These are phyloP conservation scores for Spinibarbus caldwelli DNA, from an alignment of 2,797 vertebrate genomes.

Conservation along the genomic window DNA sequence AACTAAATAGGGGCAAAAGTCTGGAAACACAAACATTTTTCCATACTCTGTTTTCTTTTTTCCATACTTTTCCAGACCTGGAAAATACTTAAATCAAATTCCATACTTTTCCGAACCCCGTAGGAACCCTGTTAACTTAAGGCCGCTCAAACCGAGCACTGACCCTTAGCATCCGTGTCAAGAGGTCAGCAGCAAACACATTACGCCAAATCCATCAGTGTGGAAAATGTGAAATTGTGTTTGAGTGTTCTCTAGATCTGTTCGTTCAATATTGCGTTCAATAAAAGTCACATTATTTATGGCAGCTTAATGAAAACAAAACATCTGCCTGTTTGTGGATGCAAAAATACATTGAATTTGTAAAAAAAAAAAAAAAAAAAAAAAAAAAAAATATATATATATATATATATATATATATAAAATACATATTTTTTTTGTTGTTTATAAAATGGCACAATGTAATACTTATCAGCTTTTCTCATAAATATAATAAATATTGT, in stretches of 20 bases:
- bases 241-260: neutral
- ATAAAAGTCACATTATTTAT: slow-evolving; percentile 1
- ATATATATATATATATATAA: too few species aligned
- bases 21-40: too few species aligned
- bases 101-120: too few species aligned
- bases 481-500: neutral
- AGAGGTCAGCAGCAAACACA: neutral
- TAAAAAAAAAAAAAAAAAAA: neutral
- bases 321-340: neutral
- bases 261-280: neutral
- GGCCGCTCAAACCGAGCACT: neutral
- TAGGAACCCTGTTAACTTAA: too few species aligned
- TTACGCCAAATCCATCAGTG: neutral
- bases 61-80: too few species aligned
- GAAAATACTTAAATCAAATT: too few species aligned
- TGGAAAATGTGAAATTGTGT: slow-evolving; percentile 1
- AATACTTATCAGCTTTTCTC: neutral
- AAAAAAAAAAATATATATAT: too few species aligned
- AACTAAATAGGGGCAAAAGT: too few species aligned
- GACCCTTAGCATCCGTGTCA: slow-evolving; percentile 1
- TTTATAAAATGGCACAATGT: neutral
- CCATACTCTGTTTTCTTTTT: too few species aligned
- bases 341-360: neutral
- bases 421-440: too few species aligned
- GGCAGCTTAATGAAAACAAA: neutral